Percentiles rank a stretch among this genome's conserved stretches.
Evolutionary conservation across 1,140 invertebrate genomes (phyloP).

Genomic region (Cydia strobilella): DNA sequence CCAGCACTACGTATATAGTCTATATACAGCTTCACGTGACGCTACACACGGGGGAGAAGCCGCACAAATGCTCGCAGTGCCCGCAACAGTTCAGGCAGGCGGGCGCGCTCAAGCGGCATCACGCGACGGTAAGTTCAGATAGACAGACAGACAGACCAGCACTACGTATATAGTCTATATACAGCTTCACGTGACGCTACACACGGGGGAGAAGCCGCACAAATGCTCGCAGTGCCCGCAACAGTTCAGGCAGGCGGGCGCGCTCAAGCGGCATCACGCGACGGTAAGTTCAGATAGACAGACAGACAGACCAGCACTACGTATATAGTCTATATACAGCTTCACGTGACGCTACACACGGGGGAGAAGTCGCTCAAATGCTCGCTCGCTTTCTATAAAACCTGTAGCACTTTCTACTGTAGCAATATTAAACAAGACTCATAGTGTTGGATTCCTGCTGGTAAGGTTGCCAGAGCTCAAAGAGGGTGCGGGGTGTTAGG

Average conservation of each 20-base stretch:
- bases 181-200: background rate
- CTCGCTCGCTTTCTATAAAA: no score
- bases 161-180: no score
- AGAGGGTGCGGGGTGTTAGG: no score
- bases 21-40: background rate
- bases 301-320: background rate
- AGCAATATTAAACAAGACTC: no score
- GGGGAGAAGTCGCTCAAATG: slow-evolving; percentile 14
- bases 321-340: background rate
- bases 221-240: background rate
- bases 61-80: background rate
- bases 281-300: background rate
- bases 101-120: slow-evolving; percentile 48
- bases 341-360: slow-evolving; percentile 1
- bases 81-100: background rate
- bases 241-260: slow-evolving; percentile 28
- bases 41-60: slow-evolving; percentile 18
- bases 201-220: slow-evolving; percentile 14
- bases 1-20: no score
- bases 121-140: background rate
- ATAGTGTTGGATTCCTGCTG: no score
- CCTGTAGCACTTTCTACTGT: no score
- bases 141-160: background rate
- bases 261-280: slow-evolving; percentile 46
- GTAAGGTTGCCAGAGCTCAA: no score